phyloP scores from a whole-genome alignment of 2,888 invertebrate genomes.

The Agapetus fuscipes region DNA sequence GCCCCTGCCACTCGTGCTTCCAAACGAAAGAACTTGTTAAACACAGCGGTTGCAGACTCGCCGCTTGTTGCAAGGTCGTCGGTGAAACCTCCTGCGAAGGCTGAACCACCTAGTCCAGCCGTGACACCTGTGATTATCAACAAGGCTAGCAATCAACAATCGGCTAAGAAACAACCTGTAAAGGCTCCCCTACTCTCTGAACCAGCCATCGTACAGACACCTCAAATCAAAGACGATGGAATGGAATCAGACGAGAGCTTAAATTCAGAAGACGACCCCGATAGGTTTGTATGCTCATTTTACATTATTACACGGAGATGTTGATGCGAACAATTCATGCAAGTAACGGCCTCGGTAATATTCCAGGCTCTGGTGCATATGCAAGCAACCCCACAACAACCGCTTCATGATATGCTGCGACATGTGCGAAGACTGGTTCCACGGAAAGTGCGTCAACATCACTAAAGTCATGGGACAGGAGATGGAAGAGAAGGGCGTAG shows the following conservation, averaged over 20 bases:
- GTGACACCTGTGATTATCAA: slow-evolving; percentile 30
- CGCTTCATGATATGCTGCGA: slow-evolving; percentile 98
- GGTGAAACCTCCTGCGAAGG: background rate
- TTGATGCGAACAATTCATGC: no score
- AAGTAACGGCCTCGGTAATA: background rate
- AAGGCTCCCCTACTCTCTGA: background rate
- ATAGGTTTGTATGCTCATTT: slow-evolving; percentile 48
- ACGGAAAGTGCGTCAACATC: slow-evolving; percentile 93
- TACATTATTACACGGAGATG: no score
- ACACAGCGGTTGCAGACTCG: slow-evolving; percentile 4
- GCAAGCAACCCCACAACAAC: slow-evolving; percentile 89
- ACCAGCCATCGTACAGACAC: slow-evolving; percentile 4
- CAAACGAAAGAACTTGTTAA: slow-evolving; percentile 47
- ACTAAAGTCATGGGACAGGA: slow-evolving; percentile 84
- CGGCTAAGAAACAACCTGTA: slow-evolving; percentile 1
- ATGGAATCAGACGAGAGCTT: slow-evolving; percentile 55
- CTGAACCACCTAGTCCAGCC: slow-evolving; percentile 31
- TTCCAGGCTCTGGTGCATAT: slow-evolving; percentile 83
- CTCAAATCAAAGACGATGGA: slow-evolving; percentile 29
- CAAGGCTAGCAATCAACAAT: slow-evolving; percentile 24
- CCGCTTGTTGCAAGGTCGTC: slow-evolving; percentile 1
- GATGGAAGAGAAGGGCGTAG: slow-evolving; percentile 81
- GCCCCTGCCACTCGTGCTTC: slow-evolving; percentile 73
- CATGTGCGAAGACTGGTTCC: slow-evolving; percentile 93
- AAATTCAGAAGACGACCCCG: slow-evolving; percentile 88